These are phyloP conservation scores for Hemichromis elongatus DNA, from an alignment of 2,113 vertebrate species.

Conservation along the genomic window DNA sequence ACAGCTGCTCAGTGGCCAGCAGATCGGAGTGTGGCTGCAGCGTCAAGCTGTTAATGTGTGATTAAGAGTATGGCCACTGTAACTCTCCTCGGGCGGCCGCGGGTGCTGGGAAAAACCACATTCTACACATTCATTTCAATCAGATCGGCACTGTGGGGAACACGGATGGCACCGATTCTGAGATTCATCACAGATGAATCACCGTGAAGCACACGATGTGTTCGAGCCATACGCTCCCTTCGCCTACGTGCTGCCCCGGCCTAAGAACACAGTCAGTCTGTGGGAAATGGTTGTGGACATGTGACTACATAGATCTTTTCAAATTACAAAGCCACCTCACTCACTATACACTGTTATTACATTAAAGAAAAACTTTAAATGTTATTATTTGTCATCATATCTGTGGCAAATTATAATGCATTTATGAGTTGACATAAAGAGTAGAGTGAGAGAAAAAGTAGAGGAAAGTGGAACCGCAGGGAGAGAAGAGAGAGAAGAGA, in stretches of 20 bases:
- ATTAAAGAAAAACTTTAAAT: not conserved
- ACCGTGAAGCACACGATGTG: not conserved
- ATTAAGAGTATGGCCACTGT: not conserved
- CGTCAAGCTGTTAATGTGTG: not conserved
- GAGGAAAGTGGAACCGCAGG: not conserved
- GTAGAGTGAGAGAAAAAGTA: not conserved
- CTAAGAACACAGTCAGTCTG: not conserved
- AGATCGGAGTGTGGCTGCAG: not conserved
- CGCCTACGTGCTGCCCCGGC: fast-evolving
- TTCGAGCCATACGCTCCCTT: not conserved
- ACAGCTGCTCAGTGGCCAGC: not conserved
- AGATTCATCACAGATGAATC: not conserved
- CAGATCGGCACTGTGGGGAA: not conserved
- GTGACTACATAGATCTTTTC: not conserved
- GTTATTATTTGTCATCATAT: not conserved
- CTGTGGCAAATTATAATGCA: not conserved
- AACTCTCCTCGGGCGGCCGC: not conserved
- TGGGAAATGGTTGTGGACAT: fast-evolving
- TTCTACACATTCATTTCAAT: not conserved
- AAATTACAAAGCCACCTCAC: no score
- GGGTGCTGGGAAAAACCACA: not conserved
- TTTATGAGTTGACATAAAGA: not conserved
- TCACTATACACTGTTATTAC: not conserved
- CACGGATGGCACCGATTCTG: not conserved
- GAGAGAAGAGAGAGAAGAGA: not conserved